phyloP scores from a whole-genome alignment of 2,888 invertebrate genomes.

The Timema cristinae region DNA sequence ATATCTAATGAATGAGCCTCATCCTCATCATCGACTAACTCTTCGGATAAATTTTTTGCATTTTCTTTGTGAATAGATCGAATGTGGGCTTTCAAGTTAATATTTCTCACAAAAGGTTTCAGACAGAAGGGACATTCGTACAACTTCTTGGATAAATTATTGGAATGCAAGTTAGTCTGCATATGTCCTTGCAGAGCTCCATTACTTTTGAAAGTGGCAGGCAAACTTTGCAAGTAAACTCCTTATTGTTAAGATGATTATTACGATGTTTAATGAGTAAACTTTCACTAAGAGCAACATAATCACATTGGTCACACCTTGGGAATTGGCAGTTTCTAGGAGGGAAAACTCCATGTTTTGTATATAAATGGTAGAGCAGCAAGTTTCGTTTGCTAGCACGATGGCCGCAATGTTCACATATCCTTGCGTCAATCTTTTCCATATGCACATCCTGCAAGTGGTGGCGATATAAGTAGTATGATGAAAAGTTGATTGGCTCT shows the following conservation, averaged over 20 bases:
- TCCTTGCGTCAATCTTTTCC: constrained; percentile 68
- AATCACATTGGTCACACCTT: constrained; percentile 71
- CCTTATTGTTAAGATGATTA: constrained; percentile 48
- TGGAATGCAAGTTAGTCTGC: constrained; percentile 48
- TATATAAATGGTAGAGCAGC: constrained; percentile 72
- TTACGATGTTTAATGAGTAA: constrained; percentile 67
- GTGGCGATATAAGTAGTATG: constrained; percentile 73
- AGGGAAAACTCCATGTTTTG: constrained; percentile 71
- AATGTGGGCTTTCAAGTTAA: constrained; percentile 68
- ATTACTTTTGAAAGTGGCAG: constrained; percentile 48
- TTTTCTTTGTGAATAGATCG: constrained; percentile 57
- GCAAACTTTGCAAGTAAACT: constrained; percentile 53
- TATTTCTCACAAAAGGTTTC: constrained; percentile 64
- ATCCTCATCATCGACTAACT: constrained; percentile 27
- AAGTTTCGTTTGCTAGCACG: constrained; percentile 68
- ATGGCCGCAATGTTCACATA: constrained; percentile 83
- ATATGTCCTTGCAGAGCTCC: constrained; percentile 45
- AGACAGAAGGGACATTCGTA: constrained; percentile 69
- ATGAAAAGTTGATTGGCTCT: constrained; percentile 65
- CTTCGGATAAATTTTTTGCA: constrained; percentile 38
- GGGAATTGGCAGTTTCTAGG: constrained; percentile 69
- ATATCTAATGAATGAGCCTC: constrained; percentile 14
- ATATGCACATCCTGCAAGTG: constrained; percentile 69
- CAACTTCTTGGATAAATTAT: constrained; percentile 33
- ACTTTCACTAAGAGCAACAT: constrained; percentile 68